Evolutionary conservation across 2,888 invertebrate species (phyloP).

Genomic region (Synanthedon myopaeformis): DNA sequence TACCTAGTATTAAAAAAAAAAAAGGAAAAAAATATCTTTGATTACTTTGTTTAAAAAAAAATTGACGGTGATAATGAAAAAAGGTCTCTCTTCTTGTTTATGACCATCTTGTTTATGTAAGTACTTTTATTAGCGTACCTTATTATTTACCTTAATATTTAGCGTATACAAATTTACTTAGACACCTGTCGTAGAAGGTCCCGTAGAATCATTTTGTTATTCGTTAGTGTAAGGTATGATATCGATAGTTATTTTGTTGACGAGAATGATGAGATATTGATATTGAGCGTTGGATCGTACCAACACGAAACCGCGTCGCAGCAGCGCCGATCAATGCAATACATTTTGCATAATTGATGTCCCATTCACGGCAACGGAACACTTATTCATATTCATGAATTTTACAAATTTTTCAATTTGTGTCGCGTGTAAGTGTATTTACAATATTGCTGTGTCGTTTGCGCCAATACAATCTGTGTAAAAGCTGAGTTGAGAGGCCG

Average conservation of each 20-base stretch:
- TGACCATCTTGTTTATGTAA: too few relatives aligned
- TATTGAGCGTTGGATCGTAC: constrained; percentile 28
- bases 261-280: constrained; percentile 15
- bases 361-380: constrained; percentile 56
- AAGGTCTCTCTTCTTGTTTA: too few relatives aligned
- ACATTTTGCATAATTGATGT: constrained; percentile 67
- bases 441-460: constrained; percentile 47
- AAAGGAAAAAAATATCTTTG: too few relatives aligned
- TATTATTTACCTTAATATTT: too few relatives aligned
- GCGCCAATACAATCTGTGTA: constrained; percentile 55
- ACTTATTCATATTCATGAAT: constrained; percentile 68
- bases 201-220: not conserved
- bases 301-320: constrained; percentile 21
- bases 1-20: too few relatives aligned
- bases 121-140: too few relatives aligned
- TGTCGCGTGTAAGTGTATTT: constrained; percentile 53
- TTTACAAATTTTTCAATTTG: constrained; percentile 64
- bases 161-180: not conserved
- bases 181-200: not conserved
- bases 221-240: not conserved
- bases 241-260: constrained; percentile 8
- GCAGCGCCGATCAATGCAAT: constrained; percentile 45
- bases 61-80: too few relatives aligned
- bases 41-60: too few relatives aligned
- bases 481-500: constrained; percentile 37